Evolutionary conservation across 2,797 vertebrate species (phyloP), one percentile per base, ranked within the genome.

Genomic region (Selene dorsalis): DNA sequence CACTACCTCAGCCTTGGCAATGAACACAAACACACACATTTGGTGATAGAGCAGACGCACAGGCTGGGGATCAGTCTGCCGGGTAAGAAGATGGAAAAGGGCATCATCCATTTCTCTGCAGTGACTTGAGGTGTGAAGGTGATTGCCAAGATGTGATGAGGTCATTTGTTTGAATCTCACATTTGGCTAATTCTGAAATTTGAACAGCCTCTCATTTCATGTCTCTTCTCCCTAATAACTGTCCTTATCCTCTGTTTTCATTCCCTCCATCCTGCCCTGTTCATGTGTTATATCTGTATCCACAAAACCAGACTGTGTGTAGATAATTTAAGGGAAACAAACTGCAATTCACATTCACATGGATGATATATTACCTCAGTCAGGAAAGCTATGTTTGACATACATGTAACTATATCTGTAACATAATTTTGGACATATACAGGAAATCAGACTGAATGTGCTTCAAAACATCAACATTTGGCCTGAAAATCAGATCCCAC

Each of bases 141-240:
- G 53, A 69, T 18, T 78, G 68, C 74, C 66, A 77, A 72, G 45
- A 69, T 3, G 30, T 38, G 83, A 79, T 88, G 71, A 84, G 64
- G 69, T 85, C 22, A 84, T 88, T 71, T 84, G 69, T 80, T 86
- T 69, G 75, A 67, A 65, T 80, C 63, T 68, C 16, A 61, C 24
- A 41, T 69, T 38, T 43, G 67, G 45, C 59, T 43, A 50, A 66
- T 77, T 78, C 47, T 47, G 26, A 67, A 56, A 64, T 50, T 16
- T 66, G 30, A 83, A 38, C 30, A 82, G 69, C 66, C 1, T 60
- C 69, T 60, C 62, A 66, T 41, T 60, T 24, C 56, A 50, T 58
- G 32, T 28, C 45, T 74, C 10, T 38, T 56, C 14, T 66, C 67
- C 55, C 22, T 58, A 50, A 80, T 88, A 43, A 47, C n/a, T 43